Evolutionary conservation across 2,797 vertebrate species (phyloP).

Genomic region (Sandelia bainsii): DNA sequence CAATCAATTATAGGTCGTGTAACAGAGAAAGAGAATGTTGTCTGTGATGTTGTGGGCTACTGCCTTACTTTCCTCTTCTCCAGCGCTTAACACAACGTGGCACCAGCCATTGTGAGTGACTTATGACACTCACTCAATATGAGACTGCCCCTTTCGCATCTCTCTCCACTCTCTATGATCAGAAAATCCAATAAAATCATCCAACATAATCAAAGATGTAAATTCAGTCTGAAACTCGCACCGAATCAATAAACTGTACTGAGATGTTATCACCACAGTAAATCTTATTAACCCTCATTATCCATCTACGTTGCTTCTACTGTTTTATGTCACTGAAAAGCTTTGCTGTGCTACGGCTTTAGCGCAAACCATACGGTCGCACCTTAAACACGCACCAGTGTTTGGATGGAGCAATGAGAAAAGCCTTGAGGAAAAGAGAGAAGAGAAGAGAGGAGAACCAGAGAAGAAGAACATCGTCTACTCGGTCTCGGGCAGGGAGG

Average conservation of each 20-base stretch:
- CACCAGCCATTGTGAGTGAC: constrained; percentile 27
- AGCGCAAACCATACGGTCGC: constrained; percentile 51
- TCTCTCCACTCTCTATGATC: background rate
- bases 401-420: constrained; percentile 33
- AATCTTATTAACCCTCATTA: background rate
- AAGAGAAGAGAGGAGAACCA: background rate
- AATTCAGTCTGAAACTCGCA: background rate
- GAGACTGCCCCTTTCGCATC: constrained; percentile 1
- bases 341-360: constrained; percentile 22
- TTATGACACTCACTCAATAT: constrained; percentile 20
- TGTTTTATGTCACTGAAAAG: constrained; percentile 4
- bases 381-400: constrained; percentile 55
- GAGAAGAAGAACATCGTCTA: constrained; percentile 61
- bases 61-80: background rate
- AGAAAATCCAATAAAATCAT: background rate
- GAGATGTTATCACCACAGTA: background rate
- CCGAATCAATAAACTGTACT: background rate
- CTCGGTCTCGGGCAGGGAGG: constrained; percentile 49
- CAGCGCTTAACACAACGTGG: constrained; percentile 6
- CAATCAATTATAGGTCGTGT: constrained; percentile 71
- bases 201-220: background rate
- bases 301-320: background rate
- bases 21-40: constrained; percentile 52
- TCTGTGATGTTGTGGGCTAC: constrained; percentile 13
- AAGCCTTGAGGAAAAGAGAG: constrained; percentile 14